phyloP scores from a whole-genome alignment of 1,140 invertebrate genomes.

The Helicoverpa armigera region DNA sequence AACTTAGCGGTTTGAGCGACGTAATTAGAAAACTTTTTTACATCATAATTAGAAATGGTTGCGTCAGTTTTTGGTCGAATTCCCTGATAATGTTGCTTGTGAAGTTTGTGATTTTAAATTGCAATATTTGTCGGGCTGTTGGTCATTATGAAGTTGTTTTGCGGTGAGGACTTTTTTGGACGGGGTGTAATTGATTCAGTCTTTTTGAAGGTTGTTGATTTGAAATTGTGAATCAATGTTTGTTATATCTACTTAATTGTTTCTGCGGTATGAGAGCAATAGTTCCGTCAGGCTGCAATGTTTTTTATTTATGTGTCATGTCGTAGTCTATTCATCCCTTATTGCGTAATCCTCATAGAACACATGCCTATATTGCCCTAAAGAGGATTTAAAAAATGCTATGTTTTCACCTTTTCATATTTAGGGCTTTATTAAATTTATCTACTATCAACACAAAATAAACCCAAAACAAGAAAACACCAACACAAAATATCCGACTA shows the following conservation, averaged over 20 bases:
- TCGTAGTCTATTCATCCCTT: too few species aligned
- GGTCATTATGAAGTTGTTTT: conserved; percentile 35
- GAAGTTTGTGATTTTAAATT: conserved; percentile 52
- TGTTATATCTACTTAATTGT: too few species aligned
- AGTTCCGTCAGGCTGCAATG: background rate
- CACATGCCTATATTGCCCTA: too few species aligned
- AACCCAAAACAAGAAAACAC: background rate
- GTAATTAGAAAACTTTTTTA: conserved; percentile 56
- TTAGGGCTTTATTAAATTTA: too few species aligned
- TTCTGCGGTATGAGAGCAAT: background rate
- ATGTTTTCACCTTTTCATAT: too few species aligned
- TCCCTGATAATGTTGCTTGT: conserved; percentile 42
- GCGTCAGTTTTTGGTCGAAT: conserved; percentile 46
- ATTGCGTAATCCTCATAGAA: too few species aligned
- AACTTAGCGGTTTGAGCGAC: conserved; percentile 47
- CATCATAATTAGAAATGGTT: conserved; percentile 49
- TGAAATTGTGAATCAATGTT: too few species aligned
- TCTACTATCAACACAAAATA: background rate
- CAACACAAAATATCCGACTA: background rate
- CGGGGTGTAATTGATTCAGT: conserved; percentile 13
- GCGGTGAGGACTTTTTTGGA: background rate
- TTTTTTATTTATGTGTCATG: too few species aligned
- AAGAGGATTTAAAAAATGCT: too few species aligned
- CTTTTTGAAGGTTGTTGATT: background rate
- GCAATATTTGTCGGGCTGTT: conserved; percentile 42